Evolutionary conservation across 2,113 vertebrate genomes (phyloP).

Genomic region (Sinocyclocheilus grahami): DNA sequence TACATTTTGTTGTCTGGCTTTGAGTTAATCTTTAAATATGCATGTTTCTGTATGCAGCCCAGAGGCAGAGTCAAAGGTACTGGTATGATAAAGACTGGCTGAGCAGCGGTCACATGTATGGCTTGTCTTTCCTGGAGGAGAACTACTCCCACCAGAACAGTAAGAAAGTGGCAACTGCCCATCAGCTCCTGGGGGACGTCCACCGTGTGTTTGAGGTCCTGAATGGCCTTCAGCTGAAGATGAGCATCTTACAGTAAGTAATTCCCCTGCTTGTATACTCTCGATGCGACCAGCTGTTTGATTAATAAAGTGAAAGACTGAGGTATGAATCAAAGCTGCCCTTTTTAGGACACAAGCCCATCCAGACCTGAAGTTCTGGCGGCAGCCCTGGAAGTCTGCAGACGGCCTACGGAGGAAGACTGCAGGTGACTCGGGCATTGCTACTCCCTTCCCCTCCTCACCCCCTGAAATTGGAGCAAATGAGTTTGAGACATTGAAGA

Average conservation of each 20-base stretch:
- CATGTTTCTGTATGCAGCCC: constrained; percentile 73
- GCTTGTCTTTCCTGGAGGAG: constrained; percentile 89
- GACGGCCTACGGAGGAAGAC: constrained; percentile 76
- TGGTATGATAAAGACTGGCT: constrained; percentile 92
- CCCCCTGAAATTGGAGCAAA: constrained; percentile 34
- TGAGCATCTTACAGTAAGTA: constrained; percentile 93
- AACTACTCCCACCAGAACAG: constrained; percentile 93
- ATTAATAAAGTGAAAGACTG: not conserved
- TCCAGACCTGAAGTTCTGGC: constrained; percentile 92
- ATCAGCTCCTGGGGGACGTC: constrained; percentile 88
- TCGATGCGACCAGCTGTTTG: not conserved
- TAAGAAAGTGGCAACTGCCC: constrained; percentile 90
- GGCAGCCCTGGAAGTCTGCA: constrained; percentile 87
- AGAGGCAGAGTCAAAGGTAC: constrained; percentile 86
- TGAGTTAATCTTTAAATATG: not conserved
- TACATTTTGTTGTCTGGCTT: not conserved
- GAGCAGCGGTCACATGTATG: constrained; percentile 91
- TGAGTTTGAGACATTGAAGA: constrained; percentile 60
- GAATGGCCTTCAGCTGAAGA: constrained; percentile 90
- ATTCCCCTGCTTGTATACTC: not conserved
- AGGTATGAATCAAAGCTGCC: not conserved
- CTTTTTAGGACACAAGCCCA: constrained; percentile 85
- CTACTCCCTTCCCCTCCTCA: constrained; percentile 38
- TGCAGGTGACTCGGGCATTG: constrained; percentile 57
- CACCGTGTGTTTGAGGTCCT: constrained; percentile 88